A percentile compares a stretch with the other conserved stretches of the same genome.
Evolutionary conservation across 2,113 vertebrate species (phyloP).

Genomic region (Triplophysa dalaica): DNA sequence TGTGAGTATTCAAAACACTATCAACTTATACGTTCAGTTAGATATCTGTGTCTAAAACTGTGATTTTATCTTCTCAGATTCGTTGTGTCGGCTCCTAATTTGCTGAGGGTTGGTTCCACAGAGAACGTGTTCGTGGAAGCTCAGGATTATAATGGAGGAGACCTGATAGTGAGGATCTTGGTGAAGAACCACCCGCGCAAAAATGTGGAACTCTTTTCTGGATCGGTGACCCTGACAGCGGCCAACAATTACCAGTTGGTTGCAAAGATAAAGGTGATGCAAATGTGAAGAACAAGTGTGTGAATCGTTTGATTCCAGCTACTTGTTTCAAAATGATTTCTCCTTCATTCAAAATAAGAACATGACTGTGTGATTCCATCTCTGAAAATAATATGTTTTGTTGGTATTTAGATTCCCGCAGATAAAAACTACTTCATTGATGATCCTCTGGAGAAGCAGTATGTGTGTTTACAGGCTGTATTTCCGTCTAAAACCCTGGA

Average conservation of each 20-base stretch:
- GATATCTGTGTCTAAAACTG: background rate
- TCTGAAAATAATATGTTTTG: background rate
- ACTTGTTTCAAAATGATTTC: too few species aligned
- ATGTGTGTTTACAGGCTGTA: constrained; percentile 41
- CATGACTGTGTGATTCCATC: too few species aligned
- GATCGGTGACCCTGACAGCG: constrained; percentile 48
- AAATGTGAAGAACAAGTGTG: too few species aligned
- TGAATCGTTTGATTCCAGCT: too few species aligned
- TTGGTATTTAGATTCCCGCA: constrained; percentile 39
- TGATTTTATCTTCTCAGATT: constrained; percentile 52
- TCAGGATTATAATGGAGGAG: constrained; percentile 57
- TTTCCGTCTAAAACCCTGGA: constrained; percentile 30
- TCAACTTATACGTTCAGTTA: background rate
- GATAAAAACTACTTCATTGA: constrained; percentile 9
- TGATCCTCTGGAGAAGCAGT: constrained; percentile 40
- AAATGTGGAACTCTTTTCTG: background rate
- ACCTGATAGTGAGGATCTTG: constrained; percentile 40
- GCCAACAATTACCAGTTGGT: constrained; percentile 54
- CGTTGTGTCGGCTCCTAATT: constrained; percentile 71
- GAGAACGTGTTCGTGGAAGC: constrained; percentile 75
- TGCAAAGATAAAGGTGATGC: constrained; percentile 45
- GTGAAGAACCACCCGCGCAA: constrained; percentile 66
- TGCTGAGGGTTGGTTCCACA: constrained; percentile 67
- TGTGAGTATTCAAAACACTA: constrained; percentile 46
- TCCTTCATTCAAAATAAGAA: too few species aligned